Conservation (phyloP, 2,113 vertebrate genomes). For the Silurus meridionalis region DNA sequence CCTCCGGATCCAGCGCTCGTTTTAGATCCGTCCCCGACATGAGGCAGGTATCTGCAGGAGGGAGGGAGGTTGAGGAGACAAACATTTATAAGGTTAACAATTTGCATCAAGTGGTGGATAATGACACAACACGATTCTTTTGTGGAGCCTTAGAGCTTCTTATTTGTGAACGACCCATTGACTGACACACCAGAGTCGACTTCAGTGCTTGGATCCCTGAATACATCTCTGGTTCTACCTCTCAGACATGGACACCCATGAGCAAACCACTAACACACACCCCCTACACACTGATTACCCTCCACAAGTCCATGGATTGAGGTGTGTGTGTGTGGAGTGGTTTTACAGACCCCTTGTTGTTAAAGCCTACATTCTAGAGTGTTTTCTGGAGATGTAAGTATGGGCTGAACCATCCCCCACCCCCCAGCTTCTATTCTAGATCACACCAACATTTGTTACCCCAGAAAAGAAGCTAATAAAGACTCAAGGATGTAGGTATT, state of each 20-base stretch:
- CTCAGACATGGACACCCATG: too few relatives aligned
- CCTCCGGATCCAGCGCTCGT: slow-evolving; percentile 86
- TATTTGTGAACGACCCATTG: not conserved
- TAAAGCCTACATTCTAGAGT: not conserved
- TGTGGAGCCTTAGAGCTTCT: not conserved
- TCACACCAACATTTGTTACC: not conserved
- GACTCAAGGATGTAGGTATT: too few relatives aligned
- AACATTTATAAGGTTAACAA: not conserved
- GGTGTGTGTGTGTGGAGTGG: too few relatives aligned
- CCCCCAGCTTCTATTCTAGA: not conserved
- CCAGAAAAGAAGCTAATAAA: too few relatives aligned
- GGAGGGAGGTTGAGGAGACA: slow-evolving; percentile 29
- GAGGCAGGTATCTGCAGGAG: slow-evolving; percentile 73
- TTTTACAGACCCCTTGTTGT: too few relatives aligned
- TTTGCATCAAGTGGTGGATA: not conserved
- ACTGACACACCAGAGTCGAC: not conserved
- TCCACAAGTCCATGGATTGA: not conserved
- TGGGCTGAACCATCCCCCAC: too few relatives aligned
- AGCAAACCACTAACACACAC: too few relatives aligned
- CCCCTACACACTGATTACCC: not conserved
- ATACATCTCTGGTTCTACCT: not conserved
- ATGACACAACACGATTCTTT: not conserved
- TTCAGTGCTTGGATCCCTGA: not conserved
- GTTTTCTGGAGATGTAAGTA: not conserved
- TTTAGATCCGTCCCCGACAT: slow-evolving; percentile 92